These are phyloP conservation scores for Onychomys arenicola DNA, from an alignment of 2,797 vertebrate species.

Conservation along the genomic window DNA sequence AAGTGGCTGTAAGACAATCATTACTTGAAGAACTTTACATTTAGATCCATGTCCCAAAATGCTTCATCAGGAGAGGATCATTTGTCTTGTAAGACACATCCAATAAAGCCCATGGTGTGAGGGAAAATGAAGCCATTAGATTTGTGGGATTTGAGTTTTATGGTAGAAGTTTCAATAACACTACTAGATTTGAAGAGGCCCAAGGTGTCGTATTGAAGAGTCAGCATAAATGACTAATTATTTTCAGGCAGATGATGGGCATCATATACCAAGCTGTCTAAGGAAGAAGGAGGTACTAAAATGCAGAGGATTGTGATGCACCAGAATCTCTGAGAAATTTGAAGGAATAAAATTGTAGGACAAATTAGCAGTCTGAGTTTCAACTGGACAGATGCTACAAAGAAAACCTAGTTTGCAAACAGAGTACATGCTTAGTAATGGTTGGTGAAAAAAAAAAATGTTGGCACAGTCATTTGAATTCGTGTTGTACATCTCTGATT, in stretches of 20 bases:
- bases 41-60: background rate
- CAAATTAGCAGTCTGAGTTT: constrained; percentile 31
- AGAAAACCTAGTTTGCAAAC: background rate
- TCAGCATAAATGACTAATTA: constrained; percentile 66
- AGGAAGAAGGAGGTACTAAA: background rate
- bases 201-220: constrained; percentile 53
- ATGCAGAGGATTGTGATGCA: background rate
- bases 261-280: background rate
- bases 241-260: background rate
- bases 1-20: background rate
- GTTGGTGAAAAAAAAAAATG: background rate
- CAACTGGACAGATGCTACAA: background rate
- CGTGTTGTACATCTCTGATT: background rate
- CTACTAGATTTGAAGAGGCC: constrained; percentile 49
- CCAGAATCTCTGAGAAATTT: background rate
- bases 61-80: constrained; percentile 4
- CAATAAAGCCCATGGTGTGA: constrained; percentile 47
- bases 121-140: constrained; percentile 58
- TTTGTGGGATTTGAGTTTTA: constrained; percentile 67
- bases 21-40: constrained; percentile 46
- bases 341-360: background rate
- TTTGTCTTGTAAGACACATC: constrained; percentile 54
- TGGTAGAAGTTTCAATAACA: constrained; percentile 64
- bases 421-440: background rate
- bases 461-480: background rate